Percentiles rank a stretch among this genome's conserved stretches.
These are phyloP conservation scores for Sternotherus odoratus DNA, from an alignment of 2,797 vertebrate species.

Conservation along the genomic window DNA sequence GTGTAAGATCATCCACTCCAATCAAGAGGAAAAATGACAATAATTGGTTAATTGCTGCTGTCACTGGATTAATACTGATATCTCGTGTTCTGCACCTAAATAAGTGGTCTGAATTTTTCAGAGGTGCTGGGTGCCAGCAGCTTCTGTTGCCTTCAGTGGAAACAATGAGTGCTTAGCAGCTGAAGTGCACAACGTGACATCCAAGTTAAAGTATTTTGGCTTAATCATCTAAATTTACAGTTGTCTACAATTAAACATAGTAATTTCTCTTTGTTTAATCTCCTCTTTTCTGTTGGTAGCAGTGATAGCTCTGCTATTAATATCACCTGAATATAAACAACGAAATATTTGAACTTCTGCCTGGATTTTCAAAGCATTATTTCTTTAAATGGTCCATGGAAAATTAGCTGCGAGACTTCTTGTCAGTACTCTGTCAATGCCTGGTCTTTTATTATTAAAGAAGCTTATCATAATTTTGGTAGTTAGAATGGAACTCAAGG, in stretches of 20 bases:
- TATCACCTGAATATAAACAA: not conserved
- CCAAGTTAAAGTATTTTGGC: not conserved
- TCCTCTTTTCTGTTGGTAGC: not conserved
- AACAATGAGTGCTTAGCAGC: not conserved
- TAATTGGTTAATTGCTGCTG: not conserved
- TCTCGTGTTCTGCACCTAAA: not conserved
- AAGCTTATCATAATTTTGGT: not conserved
- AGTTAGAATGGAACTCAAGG: not conserved
- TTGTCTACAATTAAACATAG: not conserved
- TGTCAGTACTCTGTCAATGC: not conserved
- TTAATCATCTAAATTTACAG: not conserved
- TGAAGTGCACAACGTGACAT: not conserved
- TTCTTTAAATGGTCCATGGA: not conserved
- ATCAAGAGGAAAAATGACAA: not conserved
- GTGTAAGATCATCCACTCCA: not conserved
- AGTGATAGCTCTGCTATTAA: not conserved
- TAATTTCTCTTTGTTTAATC: not conserved
- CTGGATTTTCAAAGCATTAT: not conserved
- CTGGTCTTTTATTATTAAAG: not conserved
- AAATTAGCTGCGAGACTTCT: not conserved
- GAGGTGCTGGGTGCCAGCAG: not conserved
- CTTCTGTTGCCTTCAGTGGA: not conserved
- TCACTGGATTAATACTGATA: not conserved
- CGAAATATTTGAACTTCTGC: not conserved
- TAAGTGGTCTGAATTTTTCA: not conserved